Evolutionary conservation across 2,113 vertebrate genomes (phyloP).

Genomic region (Podarcis muralis): DNA sequence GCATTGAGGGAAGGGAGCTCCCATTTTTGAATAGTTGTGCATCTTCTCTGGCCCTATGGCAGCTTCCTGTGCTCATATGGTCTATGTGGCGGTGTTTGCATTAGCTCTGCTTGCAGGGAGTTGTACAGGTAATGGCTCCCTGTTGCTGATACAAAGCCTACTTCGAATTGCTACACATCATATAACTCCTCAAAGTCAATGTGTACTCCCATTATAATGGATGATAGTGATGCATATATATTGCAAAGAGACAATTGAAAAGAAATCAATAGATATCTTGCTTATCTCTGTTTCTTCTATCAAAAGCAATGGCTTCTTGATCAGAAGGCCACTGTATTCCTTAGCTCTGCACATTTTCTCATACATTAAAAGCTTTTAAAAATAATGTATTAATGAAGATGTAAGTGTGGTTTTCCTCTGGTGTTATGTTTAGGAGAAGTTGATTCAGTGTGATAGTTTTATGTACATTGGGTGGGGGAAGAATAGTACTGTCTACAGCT

Average conservation of each 20-base stretch:
- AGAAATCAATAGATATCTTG: background rate
- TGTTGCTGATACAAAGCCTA: background rate
- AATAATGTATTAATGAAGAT: background rate
- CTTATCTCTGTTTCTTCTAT: background rate
- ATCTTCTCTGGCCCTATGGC: too few species aligned
- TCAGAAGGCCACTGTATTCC: background rate
- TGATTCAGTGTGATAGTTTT: background rate
- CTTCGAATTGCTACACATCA: background rate
- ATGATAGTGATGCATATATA: background rate
- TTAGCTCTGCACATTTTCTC: background rate
- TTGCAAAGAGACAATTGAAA: background rate
- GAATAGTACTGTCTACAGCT: background rate
- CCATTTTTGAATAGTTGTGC: too few species aligned
- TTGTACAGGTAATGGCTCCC: background rate
- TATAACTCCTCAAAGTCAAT: background rate
- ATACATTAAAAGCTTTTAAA: background rate
- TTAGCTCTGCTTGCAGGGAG: background rate
- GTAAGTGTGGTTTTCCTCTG: background rate
- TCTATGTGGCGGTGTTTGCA: background rate
- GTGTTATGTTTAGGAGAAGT: constrained; percentile 5
- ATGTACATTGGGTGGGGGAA: too few species aligned
- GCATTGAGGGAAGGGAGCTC: too few species aligned
- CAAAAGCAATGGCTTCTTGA: constrained; percentile 8
- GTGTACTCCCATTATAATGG: background rate
- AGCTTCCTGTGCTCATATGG: background rate